Conservation (phyloP, 2,113 vertebrate species). For the Azemiops feae region DNA sequence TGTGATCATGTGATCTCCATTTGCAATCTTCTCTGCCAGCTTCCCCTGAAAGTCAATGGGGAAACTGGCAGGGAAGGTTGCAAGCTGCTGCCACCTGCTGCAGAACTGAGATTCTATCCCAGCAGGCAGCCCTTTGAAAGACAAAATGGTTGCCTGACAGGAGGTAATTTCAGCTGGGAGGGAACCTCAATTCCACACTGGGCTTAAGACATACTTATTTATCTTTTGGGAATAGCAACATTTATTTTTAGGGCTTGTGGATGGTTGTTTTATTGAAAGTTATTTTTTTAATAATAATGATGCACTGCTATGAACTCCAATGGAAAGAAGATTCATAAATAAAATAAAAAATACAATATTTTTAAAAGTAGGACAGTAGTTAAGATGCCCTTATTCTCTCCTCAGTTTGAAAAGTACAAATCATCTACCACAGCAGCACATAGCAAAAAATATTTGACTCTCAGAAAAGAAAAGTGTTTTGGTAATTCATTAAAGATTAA, state of each 20-base stretch:
- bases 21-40: no score
- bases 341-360: neutral
- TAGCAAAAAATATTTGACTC: slow-evolving; percentile 5
- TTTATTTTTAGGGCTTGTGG: neutral
- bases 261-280: neutral
- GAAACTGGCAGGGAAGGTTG: no score
- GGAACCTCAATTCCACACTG: no score
- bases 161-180: no score
- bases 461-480: neutral
- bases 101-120: no score
- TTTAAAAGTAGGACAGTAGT: neutral
- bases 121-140: no score
- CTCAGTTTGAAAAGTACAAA: neutral
- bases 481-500: neutral
- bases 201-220: neutral
- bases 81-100: no score
- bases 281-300: neutral
- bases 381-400: neutral
- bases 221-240: neutral
- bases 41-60: no score
- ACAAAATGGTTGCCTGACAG: no score
- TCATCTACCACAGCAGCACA: neutral
- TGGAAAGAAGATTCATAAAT: neutral
- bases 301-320: neutral
- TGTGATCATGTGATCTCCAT: no score